These are phyloP conservation scores for Rhadinocentrus ornatus DNA, from an alignment of 2,797 vertebrate species.

Conservation along the genomic window DNA sequence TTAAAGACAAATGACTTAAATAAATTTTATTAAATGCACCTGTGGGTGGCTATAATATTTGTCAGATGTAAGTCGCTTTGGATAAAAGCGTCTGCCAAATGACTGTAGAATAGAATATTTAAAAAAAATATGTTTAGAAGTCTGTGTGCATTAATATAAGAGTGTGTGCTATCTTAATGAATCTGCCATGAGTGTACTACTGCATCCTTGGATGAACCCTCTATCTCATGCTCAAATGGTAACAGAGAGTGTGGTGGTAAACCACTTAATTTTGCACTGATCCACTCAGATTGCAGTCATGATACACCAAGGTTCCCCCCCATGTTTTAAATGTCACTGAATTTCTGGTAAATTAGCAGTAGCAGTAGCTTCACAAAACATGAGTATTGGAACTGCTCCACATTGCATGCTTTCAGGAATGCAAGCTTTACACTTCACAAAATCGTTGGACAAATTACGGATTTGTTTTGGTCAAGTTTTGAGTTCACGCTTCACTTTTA, in stretches of 20 bases:
- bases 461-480: slow-evolving; percentile 65
- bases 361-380: slow-evolving; percentile 49
- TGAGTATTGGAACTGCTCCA: slow-evolving; percentile 24
- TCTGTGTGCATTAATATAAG: background rate
- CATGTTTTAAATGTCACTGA: slow-evolving; percentile 70
- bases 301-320: slow-evolving; percentile 47
- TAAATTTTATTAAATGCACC: background rate
- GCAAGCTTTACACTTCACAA: slow-evolving; percentile 33
- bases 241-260: slow-evolving; percentile 27
- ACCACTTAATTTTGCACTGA: slow-evolving; percentile 61
- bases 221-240: slow-evolving; percentile 34
- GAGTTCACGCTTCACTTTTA: slow-evolving; percentile 63
- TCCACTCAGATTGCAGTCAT: slow-evolving; percentile 53
- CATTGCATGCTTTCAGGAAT: slow-evolving; percentile 38
- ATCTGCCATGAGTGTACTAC: slow-evolving; percentile 13
- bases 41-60: too few species aligned
- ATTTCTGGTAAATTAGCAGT: slow-evolving; percentile 60
- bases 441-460: slow-evolving; percentile 65
- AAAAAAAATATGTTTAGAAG: background rate
- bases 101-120: too few species aligned
- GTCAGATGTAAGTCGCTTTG: too few species aligned
- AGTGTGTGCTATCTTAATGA: slow-evolving; percentile 22
- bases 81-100: too few species aligned
- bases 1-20: slow-evolving; percentile 15
- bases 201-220: slow-evolving; percentile 17